A percentile compares a stretch with the other conserved stretches of the same genome.
Conservation (phyloP, 2,797 vertebrate species). For the Lepilemur ruficaudatus region DNA sequence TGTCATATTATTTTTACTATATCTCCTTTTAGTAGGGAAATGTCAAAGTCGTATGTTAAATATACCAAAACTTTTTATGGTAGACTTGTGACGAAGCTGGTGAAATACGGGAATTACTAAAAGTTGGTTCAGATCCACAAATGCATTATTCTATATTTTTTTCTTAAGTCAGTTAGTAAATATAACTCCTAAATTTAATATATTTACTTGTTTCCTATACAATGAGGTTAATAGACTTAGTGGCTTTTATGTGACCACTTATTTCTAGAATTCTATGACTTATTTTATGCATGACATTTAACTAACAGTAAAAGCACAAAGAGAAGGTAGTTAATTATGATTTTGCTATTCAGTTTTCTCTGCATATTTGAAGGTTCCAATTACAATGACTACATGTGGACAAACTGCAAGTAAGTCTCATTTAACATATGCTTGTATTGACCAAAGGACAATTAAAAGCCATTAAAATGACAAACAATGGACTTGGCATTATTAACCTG, state of each 20-base stretch:
- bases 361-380: not conserved
- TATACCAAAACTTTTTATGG: not conserved
- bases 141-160: not conserved
- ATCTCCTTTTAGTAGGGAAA: not conserved
- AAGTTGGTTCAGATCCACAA: not conserved
- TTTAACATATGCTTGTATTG: conserved; percentile 52
- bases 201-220: not conserved
- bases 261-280: not conserved
- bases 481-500: conserved; percentile 55
- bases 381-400: not conserved
- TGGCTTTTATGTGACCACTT: not conserved
- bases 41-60: not conserved
- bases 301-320: not conserved
- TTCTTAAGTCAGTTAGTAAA: not conserved
- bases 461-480: conserved; percentile 67
- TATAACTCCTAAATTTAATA: not conserved
- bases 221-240: not conserved
- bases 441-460: conserved; percentile 65
- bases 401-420: conserved; percentile 23
- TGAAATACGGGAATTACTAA: not conserved
- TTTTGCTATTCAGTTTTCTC: not conserved
- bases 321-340: not conserved
- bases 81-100: not conserved
- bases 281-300: not conserved
- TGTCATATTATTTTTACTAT: not conserved